Evolutionary conservation across 2,888 invertebrate species (phyloP), one percentile per base, ranked within the genome.

Genomic region (Ormyrus thymus): DNA sequence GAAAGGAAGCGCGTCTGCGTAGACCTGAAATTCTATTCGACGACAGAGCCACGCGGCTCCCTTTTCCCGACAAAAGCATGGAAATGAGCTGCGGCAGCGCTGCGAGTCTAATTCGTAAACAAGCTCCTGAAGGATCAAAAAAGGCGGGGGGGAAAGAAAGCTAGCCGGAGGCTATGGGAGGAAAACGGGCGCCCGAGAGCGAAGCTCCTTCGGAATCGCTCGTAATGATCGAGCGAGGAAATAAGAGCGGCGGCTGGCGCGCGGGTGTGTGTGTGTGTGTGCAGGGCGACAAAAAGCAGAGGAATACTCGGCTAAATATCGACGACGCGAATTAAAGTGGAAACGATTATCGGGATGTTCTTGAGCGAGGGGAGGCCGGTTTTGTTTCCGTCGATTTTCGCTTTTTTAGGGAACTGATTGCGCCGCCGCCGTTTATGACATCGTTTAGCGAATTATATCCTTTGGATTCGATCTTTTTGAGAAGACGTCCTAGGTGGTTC

Each of bases 21-120:
- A 62, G 11, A 29, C 68, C 56, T 68, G 29, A 80, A 80, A 80
- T 80, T 80, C 74, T 77, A 80, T 80, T 80, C 76, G 76, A 76
- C 80, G 80, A 72, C 46, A 70, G 56, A 43, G 29, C 29, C 29
- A 55, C 43, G 58, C 10, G 66, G 72, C n/a, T 43, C 13, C 29
- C 51, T 8, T 45, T 29, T 29, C 51, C 8, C 80, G 73, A 80
- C 78, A 78, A 80, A 80, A 78, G 80, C 78, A 80, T 80, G 78
- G 77, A 80, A 80, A 80, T 80, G 80, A 80, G 78, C 53, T 11
- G 45, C 46, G 51, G 59, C 15, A 73, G 50, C 46, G 70, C 56
- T 55, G 62, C 50, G 59, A 78, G 59, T 58, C 73, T 74, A 77
- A 77, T 78, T 80, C 75, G 78, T 75, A 80, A 80, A 75, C 80